A percentile compares a stretch with the other conserved stretches of the same genome.
These are phyloP conservation scores for Antennarius maculatus DNA, from an alignment of 2,797 vertebrate genomes.

Conservation along the genomic window DNA sequence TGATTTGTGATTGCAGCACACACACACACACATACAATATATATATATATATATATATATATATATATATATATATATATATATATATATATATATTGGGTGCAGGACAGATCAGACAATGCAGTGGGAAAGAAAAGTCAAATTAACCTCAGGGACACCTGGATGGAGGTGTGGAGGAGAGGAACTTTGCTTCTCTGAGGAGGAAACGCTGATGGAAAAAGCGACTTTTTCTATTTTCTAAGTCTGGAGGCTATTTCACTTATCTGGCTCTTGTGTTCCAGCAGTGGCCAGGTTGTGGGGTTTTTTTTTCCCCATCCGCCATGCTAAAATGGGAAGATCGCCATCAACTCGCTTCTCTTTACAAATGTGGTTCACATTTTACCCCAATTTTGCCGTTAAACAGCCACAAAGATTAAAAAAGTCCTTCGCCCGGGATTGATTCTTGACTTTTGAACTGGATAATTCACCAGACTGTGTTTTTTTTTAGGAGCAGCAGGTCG, in stretches of 20 bases:
- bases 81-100: slow-evolving; percentile 56
- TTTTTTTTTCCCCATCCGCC: slow-evolving; percentile 41
- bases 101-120: slow-evolving; percentile 74
- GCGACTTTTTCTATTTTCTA: slow-evolving; percentile 63
- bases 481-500: slow-evolving; percentile 30
- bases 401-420: slow-evolving; percentile 6
- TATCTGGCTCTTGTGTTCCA: slow-evolving; percentile 51
- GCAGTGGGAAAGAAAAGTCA: slow-evolving; percentile 72
- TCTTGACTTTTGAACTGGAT: slow-evolving; percentile 48
- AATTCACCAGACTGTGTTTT: slow-evolving; percentile 32
- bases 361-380: slow-evolving; percentile 19
- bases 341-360: slow-evolving; percentile 24
- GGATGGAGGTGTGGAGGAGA: slow-evolving; percentile 47
- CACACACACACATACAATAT: slow-evolving; percentile 6
- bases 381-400: slow-evolving; percentile 1
- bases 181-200: slow-evolving; percentile 61
- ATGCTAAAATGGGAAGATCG: slow-evolving; percentile 18
- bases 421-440: slow-evolving; percentile 32
- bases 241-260: slow-evolving; percentile 56
- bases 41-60: slow-evolving; percentile 44
- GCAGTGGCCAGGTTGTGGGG: slow-evolving; percentile 40
- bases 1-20: slow-evolving; percentile 50
- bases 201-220: slow-evolving; percentile 37
- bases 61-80: slow-evolving; percentile 52
- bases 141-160: slow-evolving; percentile 79